Base-by-base conservation (phyloP, 2,113 vertebrate species). In the Pseudorasbora parva region DNA sequence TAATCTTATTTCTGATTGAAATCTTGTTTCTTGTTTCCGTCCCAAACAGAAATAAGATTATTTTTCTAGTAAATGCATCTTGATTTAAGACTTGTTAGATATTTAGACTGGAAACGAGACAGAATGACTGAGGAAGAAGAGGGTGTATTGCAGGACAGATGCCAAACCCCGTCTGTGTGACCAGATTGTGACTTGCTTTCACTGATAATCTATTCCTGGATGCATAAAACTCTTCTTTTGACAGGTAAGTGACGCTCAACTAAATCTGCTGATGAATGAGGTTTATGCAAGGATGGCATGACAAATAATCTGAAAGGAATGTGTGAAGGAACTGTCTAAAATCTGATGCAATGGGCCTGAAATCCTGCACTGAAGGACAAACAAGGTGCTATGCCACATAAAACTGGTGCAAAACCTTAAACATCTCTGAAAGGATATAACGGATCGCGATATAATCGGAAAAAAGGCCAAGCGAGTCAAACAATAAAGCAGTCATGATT, bases 241-340 rank as follows among this genome's bases (percentile, higher is more conserved):
- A 78, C 33, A 49, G 23, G 45, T 60, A 41, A 15, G 56, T 25
- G 56, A 45, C 25, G 8, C 30, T 41, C 3, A 60, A 41, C 7
- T 25, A 76, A 56, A 54, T 76, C 9, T 74, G 6, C 5, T 56
- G 27, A 56, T 76, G 73, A 76, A n/a, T 76, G 73, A 59, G 68
- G 23, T 77, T 59, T 25, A 23, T 77, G 30, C 74, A 59, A 59
- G 30, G 54, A 23, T 57, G 54, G 54, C 54, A 41, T 77, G 33
- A 77, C 51, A 77, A 59, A 59, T 37, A 77, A 77, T 56, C 74
- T 77, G 21, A 77, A 23, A 43, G 68, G 68, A 77, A 77, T 76
- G 73, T 37, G 27, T 57, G 73, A 76, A 76, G 51, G 19, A 23
- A 33, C 30, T 8, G 8, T 51, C 25, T 33, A 5, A 69, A 69